Conservation (phyloP, 2,797 vertebrate genomes). For the Petrocephalus schoutedeni region DNA sequence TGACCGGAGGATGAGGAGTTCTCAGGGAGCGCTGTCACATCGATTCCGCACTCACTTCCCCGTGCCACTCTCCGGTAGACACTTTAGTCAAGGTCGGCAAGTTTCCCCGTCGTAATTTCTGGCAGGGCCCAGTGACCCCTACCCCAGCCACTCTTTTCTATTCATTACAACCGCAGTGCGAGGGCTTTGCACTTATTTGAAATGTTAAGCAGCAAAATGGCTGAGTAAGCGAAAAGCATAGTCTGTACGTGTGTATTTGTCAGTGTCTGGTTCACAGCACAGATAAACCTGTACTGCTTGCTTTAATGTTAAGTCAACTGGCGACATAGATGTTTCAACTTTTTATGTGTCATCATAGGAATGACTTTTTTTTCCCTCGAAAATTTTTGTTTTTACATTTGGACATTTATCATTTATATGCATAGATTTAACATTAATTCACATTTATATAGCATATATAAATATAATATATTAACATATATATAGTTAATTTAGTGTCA, state of each 20-base stretch:
- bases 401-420: neutral
- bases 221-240: neutral
- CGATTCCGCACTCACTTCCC: neutral
- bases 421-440: neutral
- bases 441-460: neutral
- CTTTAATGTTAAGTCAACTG: neutral
- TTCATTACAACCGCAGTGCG: neutral
- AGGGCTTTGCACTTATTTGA: conserved; percentile 8
- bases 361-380: neutral
- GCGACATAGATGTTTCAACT: neutral
- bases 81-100: conserved; percentile 4
- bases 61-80: neutral
- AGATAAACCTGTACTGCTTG: neutral
- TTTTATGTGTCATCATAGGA: neutral
- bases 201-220: conserved; percentile 7
- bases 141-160: neutral
- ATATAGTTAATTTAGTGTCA: neutral
- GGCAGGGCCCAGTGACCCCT: neutral
- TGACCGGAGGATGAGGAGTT: too few relatives aligned
- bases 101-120: neutral
- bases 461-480: too few relatives aligned
- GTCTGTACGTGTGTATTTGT: neutral
- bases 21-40: conserved; percentile 12
- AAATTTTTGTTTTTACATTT: neutral
- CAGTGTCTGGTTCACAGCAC: neutral